Base-by-base conservation (phyloP, 2,797 vertebrate genomes). In the Ficedula albicollis region DNA sequence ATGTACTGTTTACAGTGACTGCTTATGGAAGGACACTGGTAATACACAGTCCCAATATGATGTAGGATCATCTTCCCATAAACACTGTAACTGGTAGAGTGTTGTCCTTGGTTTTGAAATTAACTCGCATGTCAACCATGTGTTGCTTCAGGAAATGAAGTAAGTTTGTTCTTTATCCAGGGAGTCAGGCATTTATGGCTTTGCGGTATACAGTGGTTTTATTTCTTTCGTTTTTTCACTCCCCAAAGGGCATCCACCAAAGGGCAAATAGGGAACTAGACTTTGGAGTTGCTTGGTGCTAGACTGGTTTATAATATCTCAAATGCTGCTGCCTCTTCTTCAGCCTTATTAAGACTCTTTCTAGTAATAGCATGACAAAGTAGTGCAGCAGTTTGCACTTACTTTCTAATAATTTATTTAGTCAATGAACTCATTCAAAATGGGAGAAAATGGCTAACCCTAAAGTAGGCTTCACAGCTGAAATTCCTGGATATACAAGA, bases 231-330 rank as follows among this genome's bases (percentile, higher is more conserved):
- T 56, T 68, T 62, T 44, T 56, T 34, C 38, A 11, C 34, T 84
- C 39, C 51, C 26, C 38, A 64, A 32, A 75, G 85, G 36, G 25
- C 39, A 87, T 72, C 75, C 75, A 74, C 87, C 73, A 86, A 68
- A 94, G 54, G 69, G 80, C 59, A 56, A 13, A 69, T 66, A 62
- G 0, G 15, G 92, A 78, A 74, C 87, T 89, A 81, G 77, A 73
- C 63, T 90, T 86, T 15, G 23, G 56, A 78, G 44, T 62, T 92
- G 86, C 63, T 92, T 90, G 91, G 84, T 96, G 89, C 94, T 95
- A 80, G 95, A 92, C 94, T 94, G 94, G 94, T 96, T 95, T 94
- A 89, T 92, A 95, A 93, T 92, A 84, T 94, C 56, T 96, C 92
- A 91, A 70, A 92, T 94, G 87, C 87, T 94, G 84, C 83, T 95